Percentiles rank a stretch among this genome's conserved stretches.
phyloP scores from a whole-genome alignment of 1,140 invertebrate genomes.

The Penaeus japonicus region DNA sequence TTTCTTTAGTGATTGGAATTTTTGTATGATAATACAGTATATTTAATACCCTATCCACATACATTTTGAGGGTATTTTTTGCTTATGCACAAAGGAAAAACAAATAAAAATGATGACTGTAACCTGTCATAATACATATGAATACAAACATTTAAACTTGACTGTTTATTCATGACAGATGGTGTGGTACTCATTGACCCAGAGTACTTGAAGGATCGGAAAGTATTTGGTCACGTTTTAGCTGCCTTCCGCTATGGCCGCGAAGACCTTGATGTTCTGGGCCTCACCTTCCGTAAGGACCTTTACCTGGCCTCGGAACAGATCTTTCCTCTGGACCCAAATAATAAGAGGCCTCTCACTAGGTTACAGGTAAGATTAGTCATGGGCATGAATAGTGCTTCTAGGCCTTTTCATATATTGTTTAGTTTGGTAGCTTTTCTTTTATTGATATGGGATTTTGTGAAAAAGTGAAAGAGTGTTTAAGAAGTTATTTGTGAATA shows the following conservation, averaged over 20 bases:
- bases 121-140: neutral
- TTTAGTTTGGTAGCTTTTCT: neutral
- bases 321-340: conserved; percentile 74
- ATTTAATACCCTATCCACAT: too few relatives aligned
- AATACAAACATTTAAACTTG: neutral
- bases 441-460: too few relatives aligned
- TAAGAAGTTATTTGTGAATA: too few relatives aligned
- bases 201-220: conserved; percentile 94
- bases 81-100: too few relatives aligned
- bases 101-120: too few relatives aligned
- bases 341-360: conserved; percentile 77
- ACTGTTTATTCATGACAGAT: conserved; percentile 71
- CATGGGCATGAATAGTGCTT: neutral
- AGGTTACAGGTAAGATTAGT: conserved; percentile 70
- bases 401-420: too few relatives aligned
- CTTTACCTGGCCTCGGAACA: conserved; percentile 93
- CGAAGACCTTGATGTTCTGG: conserved; percentile 97
- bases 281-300: conserved; percentile 98
- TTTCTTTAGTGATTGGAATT: neutral
- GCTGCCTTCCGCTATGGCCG: conserved; percentile 98
- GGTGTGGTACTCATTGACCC: conserved; percentile 98
- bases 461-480: too few relatives aligned
- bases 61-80: too few relatives aligned
- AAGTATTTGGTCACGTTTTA: conserved; percentile 95
- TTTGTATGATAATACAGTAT: neutral